Evolutionary conservation across 2,797 vertebrate genomes (phyloP), one percentile per base, ranked within the genome.

Genomic region (Paratrypauchen microcephalus): DNA sequence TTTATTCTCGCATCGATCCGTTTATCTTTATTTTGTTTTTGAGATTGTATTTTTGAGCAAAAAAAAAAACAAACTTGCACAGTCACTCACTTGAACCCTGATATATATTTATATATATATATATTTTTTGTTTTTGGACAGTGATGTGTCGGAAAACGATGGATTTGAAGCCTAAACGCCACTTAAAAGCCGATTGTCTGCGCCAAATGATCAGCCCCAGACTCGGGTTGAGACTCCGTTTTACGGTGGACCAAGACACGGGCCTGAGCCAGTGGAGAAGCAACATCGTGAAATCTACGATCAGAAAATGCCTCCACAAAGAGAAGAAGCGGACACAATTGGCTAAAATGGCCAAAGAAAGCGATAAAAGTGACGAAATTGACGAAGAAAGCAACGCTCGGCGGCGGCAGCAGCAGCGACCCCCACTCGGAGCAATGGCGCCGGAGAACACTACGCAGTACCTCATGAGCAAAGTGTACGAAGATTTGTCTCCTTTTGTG

Each of bases 401-500:
- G 71, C 66, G 50, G 19, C 8, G 18, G 0, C 3, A 11, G n/a
- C 18, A 1, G 13, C 18, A 0, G 0, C 32, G n/a, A 1, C 74
- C 5, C 0, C 74, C 74, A 3, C 2, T 72, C 0, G 88, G 90
- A 0, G 79, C 87, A 4, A 93, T 92, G 92, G 94, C 94, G 66
- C 94, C 94, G 2, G 30, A 16, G 1, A 95, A 94, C 87, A 94
- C 93, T 0, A 94, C 93, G 0, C 93, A 95, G 75, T 95, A 93
- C 76, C 57, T 95, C 4, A 95, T 95, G 92, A 73, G 77, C 28
- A 73, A 87, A 0, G 89, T 76, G 7, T 93, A 93, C 3, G 82
- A 83, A 0, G 92, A 94, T 52, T 5, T 87, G 70, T 28, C 11
- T 2, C 48, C 19, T 6, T 0, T 0, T 1, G 2, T 28, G 16